Percentiles rank a stretch among this genome's conserved stretches.
Evolutionary conservation across 2,113 vertebrate species (phyloP).

Genomic region (Mesembrinibis cayennensis): DNA sequence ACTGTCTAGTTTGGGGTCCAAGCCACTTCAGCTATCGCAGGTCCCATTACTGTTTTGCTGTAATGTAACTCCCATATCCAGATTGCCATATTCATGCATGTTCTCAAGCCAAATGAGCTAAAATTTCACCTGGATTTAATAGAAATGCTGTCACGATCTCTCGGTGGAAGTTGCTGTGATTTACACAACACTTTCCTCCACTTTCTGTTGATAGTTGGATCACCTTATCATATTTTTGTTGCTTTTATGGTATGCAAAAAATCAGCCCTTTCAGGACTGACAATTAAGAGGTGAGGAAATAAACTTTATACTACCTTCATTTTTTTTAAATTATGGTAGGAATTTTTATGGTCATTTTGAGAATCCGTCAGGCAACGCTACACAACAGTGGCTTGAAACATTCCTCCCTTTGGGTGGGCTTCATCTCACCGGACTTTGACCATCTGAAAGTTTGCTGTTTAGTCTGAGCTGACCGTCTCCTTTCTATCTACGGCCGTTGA

Average conservation of each 20-base stretch:
- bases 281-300: not conserved
- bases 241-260: not conserved
- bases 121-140: not conserved
- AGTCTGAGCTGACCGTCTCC: not conserved
- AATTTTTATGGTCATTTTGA: not conserved
- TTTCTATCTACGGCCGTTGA: not conserved
- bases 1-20: not conserved
- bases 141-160: not conserved
- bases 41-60: not conserved
- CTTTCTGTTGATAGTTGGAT: not conserved
- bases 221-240: not conserved
- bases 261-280: not conserved
- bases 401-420: not conserved
- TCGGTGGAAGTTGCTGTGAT: not conserved
- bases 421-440: not conserved
- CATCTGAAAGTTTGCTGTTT: not conserved
- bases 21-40: no score
- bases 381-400: not conserved
- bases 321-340: not conserved
- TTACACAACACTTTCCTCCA: not conserved
- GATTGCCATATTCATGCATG: no score
- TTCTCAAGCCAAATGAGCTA: not conserved
- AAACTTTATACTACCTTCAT: not conserved
- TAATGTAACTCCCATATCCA: not conserved
- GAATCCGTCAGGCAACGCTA: accelerated